Evolutionary conservation across 2,888 invertebrate species (phyloP).

Genomic region (Drosophila helvetica): DNA sequence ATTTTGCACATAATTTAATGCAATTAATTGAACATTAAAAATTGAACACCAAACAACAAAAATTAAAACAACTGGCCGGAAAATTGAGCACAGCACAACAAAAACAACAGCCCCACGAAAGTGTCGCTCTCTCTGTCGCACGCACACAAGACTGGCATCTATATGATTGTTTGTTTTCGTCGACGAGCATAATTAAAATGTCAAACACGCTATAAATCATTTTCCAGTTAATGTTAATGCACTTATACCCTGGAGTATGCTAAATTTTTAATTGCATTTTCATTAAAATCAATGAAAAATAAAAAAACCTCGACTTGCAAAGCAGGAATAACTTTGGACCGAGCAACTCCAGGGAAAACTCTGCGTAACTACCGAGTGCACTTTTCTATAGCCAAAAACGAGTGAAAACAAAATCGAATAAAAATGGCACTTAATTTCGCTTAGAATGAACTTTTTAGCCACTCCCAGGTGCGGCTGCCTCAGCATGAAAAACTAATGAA

Average conservation of each 20-base stretch:
- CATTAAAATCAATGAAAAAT: slow-evolving; percentile 72
- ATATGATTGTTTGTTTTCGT: slow-evolving; percentile 47
- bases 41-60: slow-evolving; percentile 45
- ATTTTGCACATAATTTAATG: slow-evolving; percentile 56
- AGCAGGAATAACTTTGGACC: slow-evolving; percentile 12
- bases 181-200: slow-evolving; percentile 71
- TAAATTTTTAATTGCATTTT: slow-evolving; percentile 75
- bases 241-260: slow-evolving; percentile 45
- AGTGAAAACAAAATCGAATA: slow-evolving; percentile 39
- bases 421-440: slow-evolving; percentile 75
- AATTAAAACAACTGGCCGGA: slow-evolving; percentile 42
- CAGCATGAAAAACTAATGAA: slow-evolving; percentile 70
- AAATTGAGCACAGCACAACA: slow-evolving; percentile 29
- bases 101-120: slow-evolving; percentile 30
- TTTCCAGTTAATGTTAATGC: slow-evolving; percentile 64
- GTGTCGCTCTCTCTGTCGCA: slow-evolving; percentile 6
- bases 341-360: slow-evolving; percentile 13
- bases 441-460: slow-evolving; percentile 64
- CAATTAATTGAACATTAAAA: slow-evolving; percentile 63
- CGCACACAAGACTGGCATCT: neutral
- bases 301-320: slow-evolving; percentile 10
- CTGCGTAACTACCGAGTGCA: slow-evolving; percentile 43
- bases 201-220: slow-evolving; percentile 64
- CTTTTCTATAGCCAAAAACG: slow-evolving; percentile 29
- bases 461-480: slow-evolving; percentile 54